Base-by-base conservation (phyloP, 2,797 vertebrate genomes). In the Melanotaenia boesemani region DNA sequence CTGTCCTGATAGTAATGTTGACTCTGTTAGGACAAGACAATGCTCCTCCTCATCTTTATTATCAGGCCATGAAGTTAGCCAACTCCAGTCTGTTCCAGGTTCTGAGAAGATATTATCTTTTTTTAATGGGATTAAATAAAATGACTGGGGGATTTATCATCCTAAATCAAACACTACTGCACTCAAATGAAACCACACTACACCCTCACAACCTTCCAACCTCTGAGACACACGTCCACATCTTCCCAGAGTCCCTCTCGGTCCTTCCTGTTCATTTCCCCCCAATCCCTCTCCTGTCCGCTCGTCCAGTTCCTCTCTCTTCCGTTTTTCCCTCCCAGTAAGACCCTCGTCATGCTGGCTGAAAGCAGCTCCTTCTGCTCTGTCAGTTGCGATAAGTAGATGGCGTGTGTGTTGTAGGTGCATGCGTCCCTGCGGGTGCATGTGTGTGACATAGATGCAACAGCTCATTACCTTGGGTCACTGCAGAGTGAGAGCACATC, bases 381-480 rank as follows among this genome's bases (percentile, higher is more conserved):
- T 82, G 89, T 87, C 84, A 76, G 79, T 80, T 86, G 77, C 72
- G 72, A 88, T 89, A 79, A 85, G 77, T 72, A 68, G 62, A 77
- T 15, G 55, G 54, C 63, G 65, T 73, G 70, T 75, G 77, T 74
- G n/a, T 36, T 22, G 32, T 67, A 78, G 70, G 68, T 78, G 69
- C 39, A 26, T 20, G 67, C 60, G 69, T 63, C 9, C 28, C 46
- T 71, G 79, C 4, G 63, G 8, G 75, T 70, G 81, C 59, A 39
- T 62, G 74, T 5, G 34, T 76, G 65, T 71, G 67, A 44, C 81
- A 64, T 50, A 61, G 79, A 84, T 54, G 76, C 83, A 83, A 80
- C 81, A 58, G 74, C n/a, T 56, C 74, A 87, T 91, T 90, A 87
- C 72, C 63, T 52, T 80, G 80, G 87, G 81, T 89, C 88, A 81